phyloP scores from a whole-genome alignment of 2,888 invertebrate genomes.

The Leptinotarsa tumamoca region DNA sequence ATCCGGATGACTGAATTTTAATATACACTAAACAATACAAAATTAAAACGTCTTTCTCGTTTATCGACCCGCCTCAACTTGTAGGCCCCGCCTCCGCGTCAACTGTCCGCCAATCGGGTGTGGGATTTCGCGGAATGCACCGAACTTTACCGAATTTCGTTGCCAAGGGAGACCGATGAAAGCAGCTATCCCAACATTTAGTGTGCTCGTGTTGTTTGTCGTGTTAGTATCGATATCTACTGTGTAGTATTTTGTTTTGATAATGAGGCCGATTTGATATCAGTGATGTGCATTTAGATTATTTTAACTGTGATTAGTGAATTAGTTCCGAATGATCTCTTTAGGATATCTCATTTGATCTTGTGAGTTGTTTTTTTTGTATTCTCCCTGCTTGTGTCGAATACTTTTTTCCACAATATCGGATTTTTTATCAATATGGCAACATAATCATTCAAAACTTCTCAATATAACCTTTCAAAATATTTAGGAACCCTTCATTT shows the following conservation, averaged over 20 bases:
- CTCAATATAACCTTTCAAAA: too few relatives aligned
- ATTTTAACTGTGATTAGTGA: slow-evolving; percentile 53
- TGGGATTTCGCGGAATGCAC: slow-evolving; percentile 48
- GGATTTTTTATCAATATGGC: neutral
- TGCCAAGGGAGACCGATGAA: slow-evolving; percentile 66
- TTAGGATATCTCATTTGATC: slow-evolving; percentile 41
- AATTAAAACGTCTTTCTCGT: slow-evolving; percentile 59
- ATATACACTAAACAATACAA: slow-evolving; percentile 45
- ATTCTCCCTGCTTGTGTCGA: neutral
- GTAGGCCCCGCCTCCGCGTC: slow-evolving; percentile 50
- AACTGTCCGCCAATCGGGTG: slow-evolving; percentile 56
- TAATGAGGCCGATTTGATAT: slow-evolving; percentile 49
- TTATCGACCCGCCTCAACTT: slow-evolving; percentile 48
- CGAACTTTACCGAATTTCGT: slow-evolving; percentile 61
- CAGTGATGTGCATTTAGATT: slow-evolving; percentile 43
- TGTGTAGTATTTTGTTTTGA: slow-evolving; percentile 47
- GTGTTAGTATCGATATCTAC: slow-evolving; percentile 59
- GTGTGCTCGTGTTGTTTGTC: slow-evolving; percentile 65
- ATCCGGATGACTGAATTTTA: slow-evolving; percentile 48
- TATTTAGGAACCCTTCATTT: too few relatives aligned
- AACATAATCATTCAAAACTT: too few relatives aligned
- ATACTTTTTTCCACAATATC: neutral
- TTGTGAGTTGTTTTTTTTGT: slow-evolving; percentile 31
- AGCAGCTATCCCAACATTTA: slow-evolving; percentile 64
- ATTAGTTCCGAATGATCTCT: slow-evolving; percentile 42